These are phyloP conservation scores for Octopus sinensis DNA, from an alignment of 1,140 invertebrate species.

Conservation along the genomic window DNA sequence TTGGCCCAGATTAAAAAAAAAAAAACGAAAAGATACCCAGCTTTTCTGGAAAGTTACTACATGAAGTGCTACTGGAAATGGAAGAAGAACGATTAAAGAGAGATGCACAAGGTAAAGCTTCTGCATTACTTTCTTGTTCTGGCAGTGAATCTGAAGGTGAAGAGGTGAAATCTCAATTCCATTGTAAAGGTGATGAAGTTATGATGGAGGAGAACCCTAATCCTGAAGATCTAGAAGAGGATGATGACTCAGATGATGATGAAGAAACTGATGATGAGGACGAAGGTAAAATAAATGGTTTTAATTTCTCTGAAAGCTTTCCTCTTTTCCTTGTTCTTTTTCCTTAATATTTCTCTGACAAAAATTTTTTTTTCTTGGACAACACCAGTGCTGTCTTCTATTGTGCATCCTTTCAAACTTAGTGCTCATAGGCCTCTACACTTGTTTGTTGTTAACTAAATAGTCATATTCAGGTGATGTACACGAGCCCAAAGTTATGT, in stretches of 20 bases:
- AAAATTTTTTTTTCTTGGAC: not conserved
- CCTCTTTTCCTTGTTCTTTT: not conserved
- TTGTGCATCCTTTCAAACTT: not conserved
- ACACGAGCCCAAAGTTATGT: too few relatives aligned
- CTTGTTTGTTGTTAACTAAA: not conserved
- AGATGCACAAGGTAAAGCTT: not conserved
- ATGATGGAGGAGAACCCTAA: constrained; percentile 16
- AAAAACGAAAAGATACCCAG: too few relatives aligned
- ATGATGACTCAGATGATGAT: constrained; percentile 26
- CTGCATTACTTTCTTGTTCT: not conserved
- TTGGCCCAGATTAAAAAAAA: not conserved
- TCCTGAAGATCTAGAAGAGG: constrained; percentile 24
- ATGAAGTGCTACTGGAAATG: not conserved
- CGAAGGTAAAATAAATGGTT: constrained; percentile 32
- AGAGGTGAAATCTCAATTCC: not conserved
- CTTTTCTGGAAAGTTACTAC: not conserved
- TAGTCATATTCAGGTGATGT: not conserved
- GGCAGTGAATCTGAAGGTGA: constrained; percentile 16
- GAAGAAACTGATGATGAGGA: constrained; percentile 54
- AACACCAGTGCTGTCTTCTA: not conserved
- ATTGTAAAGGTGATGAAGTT: constrained; percentile 16
- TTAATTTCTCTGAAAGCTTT: constrained; percentile 16
- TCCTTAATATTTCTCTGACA: not conserved
- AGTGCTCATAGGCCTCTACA: not conserved
- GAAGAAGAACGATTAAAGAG: constrained; percentile 9